Evolutionary conservation across 2,888 invertebrate species (phyloP), one percentile per base, ranked within the genome.

Genomic region (Drosophila borealis): DNA sequence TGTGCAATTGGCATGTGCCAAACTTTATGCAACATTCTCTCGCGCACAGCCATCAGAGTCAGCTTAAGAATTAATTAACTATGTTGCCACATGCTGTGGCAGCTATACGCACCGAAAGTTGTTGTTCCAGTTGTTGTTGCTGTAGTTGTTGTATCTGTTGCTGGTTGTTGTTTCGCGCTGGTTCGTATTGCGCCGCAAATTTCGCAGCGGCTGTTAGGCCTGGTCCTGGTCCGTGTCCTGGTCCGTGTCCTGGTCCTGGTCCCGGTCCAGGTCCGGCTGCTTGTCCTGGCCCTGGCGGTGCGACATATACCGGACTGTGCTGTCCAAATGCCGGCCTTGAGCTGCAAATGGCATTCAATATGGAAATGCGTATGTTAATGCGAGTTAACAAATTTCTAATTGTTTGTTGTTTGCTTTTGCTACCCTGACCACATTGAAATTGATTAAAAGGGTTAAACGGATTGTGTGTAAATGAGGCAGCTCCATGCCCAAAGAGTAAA

Each of bases 151-250:
- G 78, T 17, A 42, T 57, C 17, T 57, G 70, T 49, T 78, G 75
- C 37, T 68, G 79, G 29, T 80, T 83, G 59, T 86, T 90, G 78
- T 83, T 87, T 37, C 88, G 87, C 13, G 81, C 74, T 2, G 91
- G 90, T 50, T 92, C 91, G 64, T 92, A 92, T 78, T 92, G 92
- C 10, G 92, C 90, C 6, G 90, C 92, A 64, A 92, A 91, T 74
- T 92, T 91, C 61, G 85, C 89, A 11, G 85, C 85, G 33, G 81
- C 77, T 50, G 77, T 67, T 2, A 73, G 62, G 34, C 49, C 56
- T 2, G 51, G 65, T 19, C 56, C 74, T 2, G 51, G 65, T 19
- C 56, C 74, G 41, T 42, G 39, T 65, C 72, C 68, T 39, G 41
- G 54, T 65, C 73, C 64, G 44, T 57, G 45, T 11, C 54, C 61